Conservation (phyloP, 2,797 vertebrate genomes). For the Delichon dasypus region DNA sequence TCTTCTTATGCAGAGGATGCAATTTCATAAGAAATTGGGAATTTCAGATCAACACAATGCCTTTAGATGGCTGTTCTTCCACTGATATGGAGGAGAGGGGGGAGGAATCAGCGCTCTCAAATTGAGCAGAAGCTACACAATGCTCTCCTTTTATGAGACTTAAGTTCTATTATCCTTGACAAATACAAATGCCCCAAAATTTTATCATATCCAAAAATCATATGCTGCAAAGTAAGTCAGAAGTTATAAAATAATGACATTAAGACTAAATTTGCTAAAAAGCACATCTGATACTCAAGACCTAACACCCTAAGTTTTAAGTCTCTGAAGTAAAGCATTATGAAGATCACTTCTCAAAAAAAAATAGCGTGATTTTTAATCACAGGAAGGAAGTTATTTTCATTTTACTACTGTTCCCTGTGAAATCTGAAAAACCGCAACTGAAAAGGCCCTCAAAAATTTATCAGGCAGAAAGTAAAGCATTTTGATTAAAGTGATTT, state of each 20-base stretch:
- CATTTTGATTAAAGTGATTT: neutral
- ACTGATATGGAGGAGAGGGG: accelerated
- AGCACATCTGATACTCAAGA: neutral
- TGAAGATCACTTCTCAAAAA: neutral
- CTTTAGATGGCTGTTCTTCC: neutral
- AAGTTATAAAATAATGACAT: neutral
- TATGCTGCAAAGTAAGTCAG: neutral
- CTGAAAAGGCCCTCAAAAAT: neutral
- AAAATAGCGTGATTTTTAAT: neutral
- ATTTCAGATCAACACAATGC: neutral
- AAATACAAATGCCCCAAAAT: neutral
- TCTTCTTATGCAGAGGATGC: neutral
- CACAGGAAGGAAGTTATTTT: neutral
- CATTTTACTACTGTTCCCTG: neutral
- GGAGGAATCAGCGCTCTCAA: neutral
- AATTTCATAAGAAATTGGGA: neutral
- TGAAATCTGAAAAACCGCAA: neutral
- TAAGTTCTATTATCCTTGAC: neutral
- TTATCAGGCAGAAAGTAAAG: neutral
- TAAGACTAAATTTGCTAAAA: neutral
- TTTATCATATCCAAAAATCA: neutral
- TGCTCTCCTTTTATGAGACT: neutral
- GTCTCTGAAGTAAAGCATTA: neutral
- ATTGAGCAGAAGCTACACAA: neutral
- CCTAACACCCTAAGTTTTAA: neutral